Conservation (phyloP, 2,888 invertebrate genomes). For the Creontiades dilutus region DNA sequence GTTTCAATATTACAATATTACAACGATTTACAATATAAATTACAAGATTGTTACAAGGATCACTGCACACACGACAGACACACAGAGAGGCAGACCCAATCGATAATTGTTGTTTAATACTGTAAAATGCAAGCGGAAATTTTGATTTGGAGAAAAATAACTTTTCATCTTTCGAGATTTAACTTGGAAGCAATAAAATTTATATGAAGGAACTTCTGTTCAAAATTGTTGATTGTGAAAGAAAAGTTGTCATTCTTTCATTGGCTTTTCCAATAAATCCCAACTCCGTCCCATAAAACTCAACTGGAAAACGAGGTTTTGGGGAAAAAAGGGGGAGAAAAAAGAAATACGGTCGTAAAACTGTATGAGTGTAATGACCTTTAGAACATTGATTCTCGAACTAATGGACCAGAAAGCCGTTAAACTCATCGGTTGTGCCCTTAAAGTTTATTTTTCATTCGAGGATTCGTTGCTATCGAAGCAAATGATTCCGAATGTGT, state of each 20-base stretch:
- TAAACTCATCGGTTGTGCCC: constrained; percentile 1
- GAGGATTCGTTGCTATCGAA: neutral
- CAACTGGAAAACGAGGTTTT: neutral
- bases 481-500: constrained; percentile 6
- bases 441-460: neutral
- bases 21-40: too few relatives aligned
- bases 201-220: neutral
- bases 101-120: too few relatives aligned
- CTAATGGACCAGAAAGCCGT: constrained; percentile 10
- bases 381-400: neutral
- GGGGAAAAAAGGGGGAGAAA: neutral
- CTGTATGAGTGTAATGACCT: constrained; percentile 15
- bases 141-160: too few relatives aligned
- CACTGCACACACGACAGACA: too few relatives aligned
- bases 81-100: too few relatives aligned
- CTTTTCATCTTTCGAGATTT: too few relatives aligned
- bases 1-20: too few relatives aligned
- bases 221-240: neutral
- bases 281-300: neutral
- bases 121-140: too few relatives aligned
- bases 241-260: neutral
- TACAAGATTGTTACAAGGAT: too few relatives aligned
- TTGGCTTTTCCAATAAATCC: neutral
- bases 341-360: constrained; percentile 22
- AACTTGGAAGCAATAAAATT: too few relatives aligned